A percentile compares a stretch with the other conserved stretches of the same genome.
phyloP scores from a whole-genome alignment of 2,113 vertebrate genomes.

The Fregata magnificens region DNA sequence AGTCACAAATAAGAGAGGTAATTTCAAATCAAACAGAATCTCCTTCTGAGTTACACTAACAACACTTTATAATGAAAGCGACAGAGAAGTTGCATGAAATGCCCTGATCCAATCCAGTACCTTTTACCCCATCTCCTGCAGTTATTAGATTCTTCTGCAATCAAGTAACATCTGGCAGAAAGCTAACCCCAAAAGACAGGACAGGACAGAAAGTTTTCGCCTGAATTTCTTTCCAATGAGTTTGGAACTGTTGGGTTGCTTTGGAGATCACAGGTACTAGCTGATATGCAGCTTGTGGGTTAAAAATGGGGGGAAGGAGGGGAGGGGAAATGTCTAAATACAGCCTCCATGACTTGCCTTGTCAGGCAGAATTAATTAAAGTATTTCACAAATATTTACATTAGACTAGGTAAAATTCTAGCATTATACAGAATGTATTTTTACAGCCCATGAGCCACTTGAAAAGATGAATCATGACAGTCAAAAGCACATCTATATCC shows the following conservation, averaged over 20 bases:
- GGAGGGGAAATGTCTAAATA: not conserved
- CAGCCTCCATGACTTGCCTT: not conserved
- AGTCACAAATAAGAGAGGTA: not conserved
- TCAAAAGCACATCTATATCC: not conserved
- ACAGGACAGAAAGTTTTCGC: not conserved
- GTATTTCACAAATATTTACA: not conserved
- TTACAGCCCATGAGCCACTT: not conserved
- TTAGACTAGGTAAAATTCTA: not conserved
- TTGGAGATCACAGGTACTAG: not conserved
- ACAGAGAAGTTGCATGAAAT: not conserved
- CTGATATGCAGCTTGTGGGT: not conserved
- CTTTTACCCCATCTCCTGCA: not conserved
- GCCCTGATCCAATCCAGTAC: not conserved
- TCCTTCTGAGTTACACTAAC: not conserved
- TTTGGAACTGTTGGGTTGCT: not conserved
- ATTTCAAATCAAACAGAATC: constrained; percentile 14
- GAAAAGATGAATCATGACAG: not conserved
- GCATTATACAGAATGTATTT: not conserved
- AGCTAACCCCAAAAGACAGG: not conserved
- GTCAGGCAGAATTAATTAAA: not conserved
- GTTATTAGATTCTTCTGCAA: not conserved
- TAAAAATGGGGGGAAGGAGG: not conserved
- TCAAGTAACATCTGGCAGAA: not conserved
- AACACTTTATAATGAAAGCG: not conserved
- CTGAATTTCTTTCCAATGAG: not conserved